These are phyloP conservation scores for Orthonychiurus folsomi DNA, from an alignment of 2,888 invertebrate genomes.

Conservation along the genomic window DNA sequence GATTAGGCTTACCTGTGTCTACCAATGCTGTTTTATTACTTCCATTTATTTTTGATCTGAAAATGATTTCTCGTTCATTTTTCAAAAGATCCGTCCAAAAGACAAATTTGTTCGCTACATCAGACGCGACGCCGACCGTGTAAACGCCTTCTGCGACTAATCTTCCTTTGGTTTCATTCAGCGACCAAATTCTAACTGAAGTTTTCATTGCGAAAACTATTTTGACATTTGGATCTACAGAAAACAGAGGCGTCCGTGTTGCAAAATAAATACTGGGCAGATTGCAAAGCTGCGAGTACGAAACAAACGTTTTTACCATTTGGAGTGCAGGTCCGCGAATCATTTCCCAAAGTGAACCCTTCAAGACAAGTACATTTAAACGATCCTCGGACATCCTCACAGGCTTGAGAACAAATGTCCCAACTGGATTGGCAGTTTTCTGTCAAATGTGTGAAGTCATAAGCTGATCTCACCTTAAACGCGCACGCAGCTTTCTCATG, in stretches of 20 bases:
- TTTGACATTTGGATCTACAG: constrained; percentile 20
- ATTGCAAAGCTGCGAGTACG: no score
- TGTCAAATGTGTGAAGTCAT: no score
- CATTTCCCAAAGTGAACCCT: constrained; percentile 52
- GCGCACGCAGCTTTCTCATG: no score
- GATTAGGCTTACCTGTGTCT: constrained; percentile 34
- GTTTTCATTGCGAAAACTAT: constrained; percentile 17
- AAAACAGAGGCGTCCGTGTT: background rate
- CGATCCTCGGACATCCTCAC: constrained; percentile 24
- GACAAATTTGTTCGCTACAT: constrained; percentile 53
- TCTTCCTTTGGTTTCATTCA: background rate
- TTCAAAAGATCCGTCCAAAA: constrained; percentile 74
- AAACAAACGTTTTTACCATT: constrained; percentile 18
- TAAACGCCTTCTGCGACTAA: constrained; percentile 46
- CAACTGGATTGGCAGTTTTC: no score
- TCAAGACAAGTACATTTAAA: constrained; percentile 53
- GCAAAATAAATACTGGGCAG: no score
- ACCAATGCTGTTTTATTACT: constrained; percentile 17
- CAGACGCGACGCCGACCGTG: constrained; percentile 60
- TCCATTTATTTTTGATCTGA: constrained; percentile 56
- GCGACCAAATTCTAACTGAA: constrained; percentile 4
- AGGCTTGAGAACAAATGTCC: constrained; percentile 35
- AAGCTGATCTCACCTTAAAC: no score
- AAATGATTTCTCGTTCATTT: constrained; percentile 61
- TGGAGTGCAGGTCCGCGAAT: constrained; percentile 44